Evolutionary conservation across 2,797 vertebrate species (phyloP), one percentile per base, ranked within the genome.

Genomic region (Hapalemur alaotrensis): DNA sequence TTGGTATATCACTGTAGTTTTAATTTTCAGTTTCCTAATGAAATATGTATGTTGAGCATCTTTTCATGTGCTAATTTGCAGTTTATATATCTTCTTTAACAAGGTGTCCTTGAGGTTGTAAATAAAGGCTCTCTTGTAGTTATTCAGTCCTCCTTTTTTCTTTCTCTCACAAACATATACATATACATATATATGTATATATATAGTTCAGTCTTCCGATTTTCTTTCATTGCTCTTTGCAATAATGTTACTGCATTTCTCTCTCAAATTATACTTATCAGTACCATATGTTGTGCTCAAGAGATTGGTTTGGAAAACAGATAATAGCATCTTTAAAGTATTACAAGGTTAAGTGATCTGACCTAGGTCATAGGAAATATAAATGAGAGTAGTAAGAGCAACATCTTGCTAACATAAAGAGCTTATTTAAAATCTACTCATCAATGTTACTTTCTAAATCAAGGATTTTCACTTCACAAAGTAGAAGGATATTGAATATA

Each of bases 341-440:
- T 25, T 91, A 30, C 35, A 78, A 92, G 78, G 23, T 80, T 88
- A 95, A 95, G 25, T 65, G 35, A 65, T 67, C 73, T 93, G 81
- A 88, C 52, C 70, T 41, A 48, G 59, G 35, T 76, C 41, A 43
- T 28, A 65, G 17, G 17, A 87, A 87, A 88, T n/a, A 95, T 46
- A 76, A 88, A 90, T 67, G 52, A 52, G 0, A 38, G 15, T 50
- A 61, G n/a, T 59, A 59, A 89, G 9, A 86, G 30, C 17, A 95
- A n/a, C 22, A 25, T 57, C 25, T 78, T 50, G 41, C 46, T 79
- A 73, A 61, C 3, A 14, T 73, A 59, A 94, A 81, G 15, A 87
- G 28, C 10, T 86, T 86, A 1, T 70, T 78, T 95, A 50, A 94
- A 67, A 59, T 80, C 17, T 93, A 14, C 78, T 94, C 50, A 89